Base-by-base conservation (phyloP, 2,888 invertebrate species). In the Lithosia quadra region DNA sequence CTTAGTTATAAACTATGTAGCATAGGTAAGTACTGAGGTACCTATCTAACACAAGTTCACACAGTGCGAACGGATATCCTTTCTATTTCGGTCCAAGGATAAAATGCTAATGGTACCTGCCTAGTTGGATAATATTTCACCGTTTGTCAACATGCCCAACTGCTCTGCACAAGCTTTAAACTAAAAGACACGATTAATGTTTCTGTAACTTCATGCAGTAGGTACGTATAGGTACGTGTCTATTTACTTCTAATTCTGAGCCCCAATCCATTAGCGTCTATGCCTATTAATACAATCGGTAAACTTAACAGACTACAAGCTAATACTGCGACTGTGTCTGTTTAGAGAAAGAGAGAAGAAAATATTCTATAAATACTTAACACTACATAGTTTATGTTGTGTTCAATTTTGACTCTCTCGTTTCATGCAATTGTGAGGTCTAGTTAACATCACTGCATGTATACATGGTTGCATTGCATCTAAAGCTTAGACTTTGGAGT, bases 1-100 rank as follows among this genome's bases (percentile, higher is more conserved):
- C 49, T n/a, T n/a, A n/a, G n/a, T n/a, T n/a, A n/a, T n/a, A n/a
- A 22, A 49, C 68, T 33, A 69, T 69, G 62, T 74, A 67, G 68
- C 59, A 69, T 28, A 49, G n/a, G 49, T 69, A 61, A 10, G 39
- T 67, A 71, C 67, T 68, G 65, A 77, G 56, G 63, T 71, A 67
- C 65, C 58, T 68, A 77, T 72, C n/a, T n/a, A n/a, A n/a, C 69
- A 57, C 76, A 83, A 84, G 83, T 84, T 85, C 85, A 86, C 83
- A 83, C 85, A 88, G 87, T 90, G 87, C 86, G 90, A 91, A 88
- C 93, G 94, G 94, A 94, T 93, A 92, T 94, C 93, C 93, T 93
- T 93, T 93, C 92, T 89, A 92, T 90, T 91, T 91, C 79, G 86
- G 90, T 86, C 88, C 93, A 93, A 92, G 93, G 93, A 91, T 91